Base-by-base conservation (phyloP, 2,888 invertebrate genomes). In the Meiosimyza platycephala region DNA sequence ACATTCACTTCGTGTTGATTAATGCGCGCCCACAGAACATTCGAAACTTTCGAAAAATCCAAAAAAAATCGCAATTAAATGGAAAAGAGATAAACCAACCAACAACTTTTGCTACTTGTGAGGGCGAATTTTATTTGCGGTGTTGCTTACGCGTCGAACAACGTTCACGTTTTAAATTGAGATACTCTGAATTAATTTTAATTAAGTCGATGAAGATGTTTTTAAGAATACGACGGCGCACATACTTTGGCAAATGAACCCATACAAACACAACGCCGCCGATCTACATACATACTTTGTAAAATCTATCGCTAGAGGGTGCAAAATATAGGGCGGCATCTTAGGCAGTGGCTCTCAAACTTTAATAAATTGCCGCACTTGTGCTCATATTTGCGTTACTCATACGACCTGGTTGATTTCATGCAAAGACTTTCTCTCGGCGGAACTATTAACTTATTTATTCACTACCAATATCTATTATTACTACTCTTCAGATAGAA, bases 131-230 rank as follows among this genome's bases (percentile, higher is more conserved):
- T 64, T 51, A 7, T 22, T 12, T 59, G n/a, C 28, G 59, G 12
- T 74, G 79, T 75, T 78, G 77, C 74, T 78, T 75, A 76, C 81
- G 67, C 80, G 77, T 68, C 79, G 78, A 79, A 76, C 78, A 78
- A 72, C 77, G 74, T 80, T 78, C 74, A 77, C 79, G 78, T 78
- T 80, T 81, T 82, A 77, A 84, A 81, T 76, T 79, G 79, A 71
- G 72, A 78, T 77, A 77, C 75, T 60, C 75, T 72, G 77, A 78
- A 77, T 80, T 74, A 75, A 75, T 77, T 81, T 79, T 78, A 81
- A 83, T 82, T 81, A 81, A 80, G 81, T 15, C 57, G 47, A 16
- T 18, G 72, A 71, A 74, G 50, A 66, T 51, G 64, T 40, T n/a
- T 22, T 55, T 28, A 51, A 28, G 28, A 59, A 57, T 63, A 55